A percentile compares a stretch with the other conserved stretches of the same genome.
These are phyloP conservation scores for Sternarchorhynchus goeldii DNA, from an alignment of 2,797 vertebrate species.

Conservation along the genomic window DNA sequence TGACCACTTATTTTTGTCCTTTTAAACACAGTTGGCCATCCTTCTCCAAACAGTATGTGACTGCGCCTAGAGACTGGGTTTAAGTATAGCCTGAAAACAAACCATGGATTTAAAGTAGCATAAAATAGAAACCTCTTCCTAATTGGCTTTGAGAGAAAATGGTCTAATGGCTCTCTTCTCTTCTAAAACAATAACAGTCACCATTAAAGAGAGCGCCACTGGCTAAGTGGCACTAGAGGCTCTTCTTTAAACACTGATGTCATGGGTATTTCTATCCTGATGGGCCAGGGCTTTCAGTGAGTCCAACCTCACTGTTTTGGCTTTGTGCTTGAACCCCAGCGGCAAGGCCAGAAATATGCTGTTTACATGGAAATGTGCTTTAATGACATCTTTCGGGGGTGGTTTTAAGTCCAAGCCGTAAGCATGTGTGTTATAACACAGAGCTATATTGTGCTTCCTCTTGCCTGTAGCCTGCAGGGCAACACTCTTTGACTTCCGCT, in stretches of 20 bases:
- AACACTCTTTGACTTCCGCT: neutral
- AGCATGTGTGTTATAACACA: neutral
- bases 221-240: constrained; percentile 2
- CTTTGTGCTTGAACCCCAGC: neutral
- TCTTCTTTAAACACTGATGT: neutral
- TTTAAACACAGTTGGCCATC: neutral
- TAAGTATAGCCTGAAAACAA: neutral
- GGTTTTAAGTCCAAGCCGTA: neutral
- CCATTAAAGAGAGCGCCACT: neutral
- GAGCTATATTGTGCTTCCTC: constrained; percentile 13
- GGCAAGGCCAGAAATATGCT: neutral
- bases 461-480: constrained; percentile 21
- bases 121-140: neutral
- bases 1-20: too few relatives aligned
- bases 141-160: neutral
- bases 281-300: neutral
- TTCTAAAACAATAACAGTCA: neutral
- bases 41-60: neutral
- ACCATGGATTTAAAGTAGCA: neutral
- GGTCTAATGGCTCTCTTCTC: neutral
- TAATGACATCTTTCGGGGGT: constrained; percentile 11
- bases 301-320: neutral
- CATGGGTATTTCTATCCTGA: neutral
- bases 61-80: neutral
- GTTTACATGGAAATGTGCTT: constrained; percentile 13